Conservation (phyloP, 2,113 vertebrate species). For the Gorsachius goisagi region DNA sequence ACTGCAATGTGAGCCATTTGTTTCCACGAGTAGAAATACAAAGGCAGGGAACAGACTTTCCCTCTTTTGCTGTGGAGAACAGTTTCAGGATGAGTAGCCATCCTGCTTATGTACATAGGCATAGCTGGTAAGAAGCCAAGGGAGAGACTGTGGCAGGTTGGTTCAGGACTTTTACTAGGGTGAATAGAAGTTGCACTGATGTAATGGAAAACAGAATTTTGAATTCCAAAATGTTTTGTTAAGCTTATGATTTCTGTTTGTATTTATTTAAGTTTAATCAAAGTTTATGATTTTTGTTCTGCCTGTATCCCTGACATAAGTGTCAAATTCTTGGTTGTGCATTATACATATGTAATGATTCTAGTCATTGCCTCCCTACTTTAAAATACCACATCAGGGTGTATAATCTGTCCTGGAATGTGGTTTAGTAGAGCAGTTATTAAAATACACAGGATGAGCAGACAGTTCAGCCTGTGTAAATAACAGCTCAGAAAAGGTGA, state of each 20-base stretch:
- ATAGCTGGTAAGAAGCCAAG: neutral
- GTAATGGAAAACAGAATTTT: neutral
- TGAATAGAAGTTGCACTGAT: neutral
- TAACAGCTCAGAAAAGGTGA: neutral
- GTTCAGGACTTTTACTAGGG: neutral
- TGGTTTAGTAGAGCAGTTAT: neutral
- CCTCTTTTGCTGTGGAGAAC: neutral
- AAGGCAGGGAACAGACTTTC: neutral
- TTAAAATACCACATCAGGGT: neutral
- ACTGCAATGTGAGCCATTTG: neutral
- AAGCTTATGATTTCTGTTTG: slow-evolving; percentile 10
- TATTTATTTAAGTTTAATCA: neutral
- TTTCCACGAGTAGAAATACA: neutral
- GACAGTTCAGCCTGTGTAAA: neutral
- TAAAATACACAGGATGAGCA: neutral
- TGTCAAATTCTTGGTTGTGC: neutral
- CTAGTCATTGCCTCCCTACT: neutral
- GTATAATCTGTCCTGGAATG: neutral
- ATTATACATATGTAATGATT: neutral
- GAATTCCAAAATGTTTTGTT: neutral
- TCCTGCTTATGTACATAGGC: neutral
- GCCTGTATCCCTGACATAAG: neutral
- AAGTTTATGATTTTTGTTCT: neutral
- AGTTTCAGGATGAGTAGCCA: neutral
- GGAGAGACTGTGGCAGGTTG: neutral